Conservation (phyloP, 1,140 invertebrate genomes). For the Bombus confusus region DNA sequence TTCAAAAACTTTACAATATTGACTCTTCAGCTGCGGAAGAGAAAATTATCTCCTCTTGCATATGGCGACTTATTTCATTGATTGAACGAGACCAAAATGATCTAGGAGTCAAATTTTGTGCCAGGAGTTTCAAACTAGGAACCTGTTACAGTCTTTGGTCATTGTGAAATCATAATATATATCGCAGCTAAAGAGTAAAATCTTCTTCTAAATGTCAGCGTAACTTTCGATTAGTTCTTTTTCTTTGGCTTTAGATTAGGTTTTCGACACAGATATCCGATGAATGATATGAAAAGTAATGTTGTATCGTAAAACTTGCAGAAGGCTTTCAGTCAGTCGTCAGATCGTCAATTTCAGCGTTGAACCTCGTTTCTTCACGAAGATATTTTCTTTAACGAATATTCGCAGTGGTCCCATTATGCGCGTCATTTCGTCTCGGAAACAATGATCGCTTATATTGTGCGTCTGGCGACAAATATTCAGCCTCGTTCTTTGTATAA, state of each 20-base stretch:
- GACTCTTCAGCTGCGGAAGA: constrained; percentile 28
- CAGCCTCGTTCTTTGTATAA: constrained; percentile 14
- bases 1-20: too few relatives aligned
- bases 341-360: constrained; percentile 32
- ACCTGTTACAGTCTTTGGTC: constrained; percentile 36
- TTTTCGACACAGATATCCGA: neutral
- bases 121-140: constrained; percentile 37
- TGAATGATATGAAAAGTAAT: constrained; percentile 12
- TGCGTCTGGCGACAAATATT: constrained; percentile 45
- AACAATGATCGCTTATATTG: constrained; percentile 39
- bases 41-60: neutral
- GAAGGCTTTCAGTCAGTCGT: constrained; percentile 25
- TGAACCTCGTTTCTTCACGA: constrained; percentile 16
- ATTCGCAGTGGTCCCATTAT: constrained; percentile 51
- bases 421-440: constrained; percentile 26
- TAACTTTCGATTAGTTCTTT: neutral
- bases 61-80: neutral
- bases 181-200: constrained; percentile 26
- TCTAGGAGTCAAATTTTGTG: constrained; percentile 41
- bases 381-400: constrained; percentile 12
- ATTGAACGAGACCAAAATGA: neutral
- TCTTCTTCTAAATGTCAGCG: neutral
- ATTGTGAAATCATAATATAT: neutral
- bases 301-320: neutral
- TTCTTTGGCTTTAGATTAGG: neutral